Conservation (phyloP, 2,888 invertebrate genomes). For the Drosophila parthenogenetica region DNA sequence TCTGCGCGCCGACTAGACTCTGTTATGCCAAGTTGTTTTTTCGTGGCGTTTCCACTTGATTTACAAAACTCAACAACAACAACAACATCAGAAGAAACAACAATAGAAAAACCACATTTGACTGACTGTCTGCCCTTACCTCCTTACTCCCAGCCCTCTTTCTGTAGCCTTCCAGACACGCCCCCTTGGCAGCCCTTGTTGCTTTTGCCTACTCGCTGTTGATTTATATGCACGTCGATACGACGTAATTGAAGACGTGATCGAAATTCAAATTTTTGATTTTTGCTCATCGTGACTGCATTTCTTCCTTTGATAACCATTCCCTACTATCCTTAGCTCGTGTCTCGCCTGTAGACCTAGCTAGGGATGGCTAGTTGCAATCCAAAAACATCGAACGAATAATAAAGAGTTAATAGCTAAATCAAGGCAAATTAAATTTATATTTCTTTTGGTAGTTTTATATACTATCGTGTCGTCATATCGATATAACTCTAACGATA, state of each 20-base stretch:
- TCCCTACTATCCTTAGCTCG: neutral
- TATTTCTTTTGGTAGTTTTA: too few species aligned
- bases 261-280: slow-evolving; percentile 81
- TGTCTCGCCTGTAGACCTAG: neutral
- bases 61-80: slow-evolving; percentile 70
- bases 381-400: too few species aligned
- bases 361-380: neutral
- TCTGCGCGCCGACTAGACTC: neutral
- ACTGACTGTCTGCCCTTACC: slow-evolving; percentile 57
- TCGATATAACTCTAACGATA: too few species aligned
- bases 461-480: too few species aligned
- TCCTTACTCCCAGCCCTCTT: neutral
- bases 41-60: slow-evolving; percentile 78
- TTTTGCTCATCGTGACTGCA: slow-evolving; percentile 71
- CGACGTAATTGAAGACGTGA: slow-evolving; percentile 80
- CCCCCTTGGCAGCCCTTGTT: neutral
- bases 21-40: slow-evolving; percentile 4
- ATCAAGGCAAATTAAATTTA: too few species aligned
- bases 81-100: slow-evolving; percentile 38
- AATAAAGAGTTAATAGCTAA: too few species aligned
- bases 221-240: slow-evolving; percentile 80
- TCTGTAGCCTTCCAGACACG: neutral
- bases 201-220: slow-evolving; percentile 53
- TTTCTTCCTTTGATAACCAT: slow-evolving; percentile 33
- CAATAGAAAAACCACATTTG: slow-evolving; percentile 70